phyloP scores from a whole-genome alignment of 2,113 vertebrate species.

The Himantopus leucocephalus region DNA sequence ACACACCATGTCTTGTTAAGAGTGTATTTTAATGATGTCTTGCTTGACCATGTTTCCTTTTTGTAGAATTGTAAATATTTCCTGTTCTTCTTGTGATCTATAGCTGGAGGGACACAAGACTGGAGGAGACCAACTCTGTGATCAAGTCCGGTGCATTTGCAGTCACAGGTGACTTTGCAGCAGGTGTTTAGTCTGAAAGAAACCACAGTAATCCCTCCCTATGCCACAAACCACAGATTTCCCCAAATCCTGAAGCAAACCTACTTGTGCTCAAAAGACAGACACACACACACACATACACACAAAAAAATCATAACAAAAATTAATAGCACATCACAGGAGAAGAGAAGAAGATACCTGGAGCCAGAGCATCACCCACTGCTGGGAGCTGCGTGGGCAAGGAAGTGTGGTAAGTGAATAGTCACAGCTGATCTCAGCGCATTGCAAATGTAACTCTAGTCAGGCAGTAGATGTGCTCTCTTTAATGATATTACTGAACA shows the following conservation, averaged over 20 bases:
- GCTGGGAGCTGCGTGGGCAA: neutral
- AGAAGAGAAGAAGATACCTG: conserved; percentile 4
- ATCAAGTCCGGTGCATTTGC: neutral
- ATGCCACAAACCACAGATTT: neutral
- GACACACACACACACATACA: too few relatives aligned
- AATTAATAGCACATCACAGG: neutral
- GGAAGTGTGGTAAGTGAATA: neutral
- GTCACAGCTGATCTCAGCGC: conserved; percentile 48
- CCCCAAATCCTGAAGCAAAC: neutral
- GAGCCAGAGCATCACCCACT: conserved; percentile 43
- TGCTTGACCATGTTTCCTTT: conserved; percentile 57
- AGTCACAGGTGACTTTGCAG: neutral
- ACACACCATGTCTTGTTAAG: conserved; percentile 4
- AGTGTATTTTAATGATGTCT: conserved; percentile 45
- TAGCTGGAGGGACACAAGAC: neutral
- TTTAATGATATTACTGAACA: conserved; percentile 61
- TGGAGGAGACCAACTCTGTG: neutral
- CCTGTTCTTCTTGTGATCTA: neutral
- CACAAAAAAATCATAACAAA: too few relatives aligned
- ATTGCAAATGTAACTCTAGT: conserved; percentile 55
- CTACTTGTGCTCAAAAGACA: neutral
- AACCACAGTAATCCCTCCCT: neutral
- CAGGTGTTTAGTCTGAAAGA: neutral
- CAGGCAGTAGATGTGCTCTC: conserved; percentile 52
- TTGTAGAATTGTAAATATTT: conserved; percentile 54